phyloP scores from a whole-genome alignment of 1,140 invertebrate genomes.

The Pseudoatta argentina region DNA sequence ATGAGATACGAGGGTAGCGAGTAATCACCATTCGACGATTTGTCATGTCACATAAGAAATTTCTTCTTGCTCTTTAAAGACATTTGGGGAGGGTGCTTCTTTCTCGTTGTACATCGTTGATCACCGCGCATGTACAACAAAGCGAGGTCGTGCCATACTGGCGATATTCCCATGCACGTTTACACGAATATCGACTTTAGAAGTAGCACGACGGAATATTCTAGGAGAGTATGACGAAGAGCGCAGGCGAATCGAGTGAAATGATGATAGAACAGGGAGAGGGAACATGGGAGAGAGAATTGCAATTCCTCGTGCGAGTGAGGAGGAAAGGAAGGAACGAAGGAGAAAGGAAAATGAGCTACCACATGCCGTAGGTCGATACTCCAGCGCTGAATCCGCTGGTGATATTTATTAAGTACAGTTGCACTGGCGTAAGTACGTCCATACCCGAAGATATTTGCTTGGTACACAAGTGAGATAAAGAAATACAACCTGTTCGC shows the following conservation, averaged over 20 bases:
- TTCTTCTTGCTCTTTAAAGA: conserved; percentile 1
- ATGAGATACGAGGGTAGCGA: neutral
- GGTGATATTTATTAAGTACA: conserved; percentile 64
- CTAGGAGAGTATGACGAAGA: conserved; percentile 1
- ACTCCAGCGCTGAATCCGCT: conserved; percentile 76
- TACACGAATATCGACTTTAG: conserved; percentile 63
- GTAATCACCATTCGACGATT: neutral
- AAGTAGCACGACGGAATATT: neutral
- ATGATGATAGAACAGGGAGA: conserved; percentile 42
- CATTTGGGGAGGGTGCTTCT: conserved; percentile 43
- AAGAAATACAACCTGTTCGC: neutral
- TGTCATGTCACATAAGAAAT: neutral
- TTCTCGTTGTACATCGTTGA: conserved; percentile 37
- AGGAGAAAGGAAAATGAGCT: conserved; percentile 71
- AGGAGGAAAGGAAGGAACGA: conserved; percentile 44
- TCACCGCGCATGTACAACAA: conserved; percentile 75
- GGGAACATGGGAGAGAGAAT: conserved; percentile 16
- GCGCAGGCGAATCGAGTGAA: conserved; percentile 32
- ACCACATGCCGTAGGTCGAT: conserved; percentile 79
- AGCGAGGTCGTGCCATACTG: conserved; percentile 36
- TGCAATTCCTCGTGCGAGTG: conserved; percentile 24
- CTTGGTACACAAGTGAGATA: neutral
- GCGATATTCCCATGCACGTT: conserved; percentile 56
- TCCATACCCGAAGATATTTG: conserved; percentile 33
- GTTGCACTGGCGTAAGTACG: conserved; percentile 65